Conservation (phyloP, 2,113 vertebrate genomes). For the Antechinus flavipes region DNA sequence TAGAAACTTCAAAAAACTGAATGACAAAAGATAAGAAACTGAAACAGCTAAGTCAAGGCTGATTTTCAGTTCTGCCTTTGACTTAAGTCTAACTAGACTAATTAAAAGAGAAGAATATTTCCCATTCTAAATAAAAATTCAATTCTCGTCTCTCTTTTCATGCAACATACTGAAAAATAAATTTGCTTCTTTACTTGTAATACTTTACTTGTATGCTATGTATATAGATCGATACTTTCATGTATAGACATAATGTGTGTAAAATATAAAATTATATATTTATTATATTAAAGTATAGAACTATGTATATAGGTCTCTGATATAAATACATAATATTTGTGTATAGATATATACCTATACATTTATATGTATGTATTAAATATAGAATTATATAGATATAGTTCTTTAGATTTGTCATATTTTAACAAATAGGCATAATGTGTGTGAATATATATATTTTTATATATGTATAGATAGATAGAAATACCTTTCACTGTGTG, state of each 20-base stretch:
- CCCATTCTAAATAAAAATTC: slow-evolving; percentile 27
- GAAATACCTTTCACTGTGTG: background rate
- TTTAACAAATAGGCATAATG: background rate
- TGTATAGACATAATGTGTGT: no score
- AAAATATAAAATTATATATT: no score
- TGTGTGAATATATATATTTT: no score
- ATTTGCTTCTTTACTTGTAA: background rate
- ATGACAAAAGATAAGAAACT: background rate
- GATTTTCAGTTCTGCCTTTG: background rate
- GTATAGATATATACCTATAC: no score
- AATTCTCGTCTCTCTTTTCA: slow-evolving; percentile 32
- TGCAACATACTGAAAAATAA: slow-evolving; percentile 11
- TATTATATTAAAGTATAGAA: no score
- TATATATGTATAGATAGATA: background rate
- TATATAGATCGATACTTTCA: background rate
- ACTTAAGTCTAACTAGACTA: slow-evolving; percentile 39
- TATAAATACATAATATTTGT: no score
- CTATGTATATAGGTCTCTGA: no score
- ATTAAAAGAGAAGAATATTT: slow-evolving; percentile 22
- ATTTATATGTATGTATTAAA: no score
- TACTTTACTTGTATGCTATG: no score
- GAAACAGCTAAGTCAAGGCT: slow-evolving; percentile 22
- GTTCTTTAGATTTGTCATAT: background rate
- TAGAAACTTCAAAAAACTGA: slow-evolving; percentile 52
- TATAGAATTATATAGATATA: background rate